Percentiles rank a stretch among this genome's conserved stretches.
Evolutionary conservation across 2,797 vertebrate genomes (phyloP).

Genomic region (Acanthurus lineatus): DNA sequence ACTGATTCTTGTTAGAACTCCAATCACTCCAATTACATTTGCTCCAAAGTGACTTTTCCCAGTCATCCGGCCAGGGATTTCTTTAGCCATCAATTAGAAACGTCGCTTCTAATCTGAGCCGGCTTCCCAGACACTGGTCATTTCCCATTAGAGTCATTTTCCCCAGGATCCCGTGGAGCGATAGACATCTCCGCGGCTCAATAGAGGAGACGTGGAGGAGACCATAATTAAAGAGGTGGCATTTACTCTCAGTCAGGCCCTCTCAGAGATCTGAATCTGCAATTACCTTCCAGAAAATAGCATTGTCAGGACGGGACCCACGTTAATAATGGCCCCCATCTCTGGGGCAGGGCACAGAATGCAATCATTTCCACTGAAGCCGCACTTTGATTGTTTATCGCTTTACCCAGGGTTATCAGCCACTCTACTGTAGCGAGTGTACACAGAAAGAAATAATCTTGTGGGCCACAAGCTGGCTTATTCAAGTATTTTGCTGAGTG

Average conservation of each 20-base stretch:
- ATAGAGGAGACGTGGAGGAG: constrained; percentile 88
- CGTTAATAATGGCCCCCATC: constrained; percentile 88
- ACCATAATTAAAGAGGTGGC: constrained; percentile 94
- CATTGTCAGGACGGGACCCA: constrained; percentile 87
- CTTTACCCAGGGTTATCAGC: constrained; percentile 83
- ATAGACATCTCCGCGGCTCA: constrained; percentile 88
- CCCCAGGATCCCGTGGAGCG: constrained; percentile 88
- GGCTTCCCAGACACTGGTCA: constrained; percentile 91
- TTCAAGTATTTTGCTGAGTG: constrained; percentile 75
- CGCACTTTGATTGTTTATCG: constrained; percentile 88
- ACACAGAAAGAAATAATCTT: constrained; percentile 78
- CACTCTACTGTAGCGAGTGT: constrained; percentile 79
- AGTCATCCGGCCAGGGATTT: constrained; percentile 92
- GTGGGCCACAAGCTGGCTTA: constrained; percentile 55
- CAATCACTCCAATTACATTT: constrained; percentile 97
- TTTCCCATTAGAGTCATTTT: constrained; percentile 96
- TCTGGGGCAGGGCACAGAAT: constrained; percentile 81
- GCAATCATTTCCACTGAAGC: constrained; percentile 87
- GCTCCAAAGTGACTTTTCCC: constrained; percentile 95
- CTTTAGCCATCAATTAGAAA: constrained; percentile 95
- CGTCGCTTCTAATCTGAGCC: constrained; percentile 95
- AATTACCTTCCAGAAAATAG: constrained; percentile 92
- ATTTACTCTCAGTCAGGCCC: constrained; percentile 93
- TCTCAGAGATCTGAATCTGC: constrained; percentile 91
- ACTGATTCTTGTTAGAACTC: constrained; percentile 84